phyloP scores from a whole-genome alignment of 2,888 invertebrate species.

The Venustoraphidia nigricollis region DNA sequence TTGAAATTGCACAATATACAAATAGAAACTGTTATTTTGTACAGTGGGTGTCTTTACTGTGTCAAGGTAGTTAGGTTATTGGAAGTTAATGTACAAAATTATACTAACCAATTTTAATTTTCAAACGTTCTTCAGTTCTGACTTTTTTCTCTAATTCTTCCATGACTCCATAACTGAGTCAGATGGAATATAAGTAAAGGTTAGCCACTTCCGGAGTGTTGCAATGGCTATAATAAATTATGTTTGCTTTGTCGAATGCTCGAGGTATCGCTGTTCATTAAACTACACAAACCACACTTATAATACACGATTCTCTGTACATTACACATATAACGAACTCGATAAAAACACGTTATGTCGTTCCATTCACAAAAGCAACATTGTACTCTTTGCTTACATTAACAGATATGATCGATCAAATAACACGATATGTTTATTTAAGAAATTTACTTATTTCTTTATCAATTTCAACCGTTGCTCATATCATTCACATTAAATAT shows the following conservation, averaged over 20 bases:
- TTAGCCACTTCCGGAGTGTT: slow-evolving; percentile 15
- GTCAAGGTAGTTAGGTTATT: slow-evolving; percentile 1
- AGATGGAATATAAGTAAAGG: slow-evolving; percentile 7
- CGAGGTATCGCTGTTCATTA: background rate
- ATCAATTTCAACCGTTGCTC: too few species aligned
- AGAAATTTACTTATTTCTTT: too few species aligned
- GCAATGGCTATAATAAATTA: slow-evolving; percentile 4
- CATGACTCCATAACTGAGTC: slow-evolving; percentile 66
- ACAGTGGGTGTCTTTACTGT: too few species aligned
- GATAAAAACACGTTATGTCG: too few species aligned
- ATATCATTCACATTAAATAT: too few species aligned
- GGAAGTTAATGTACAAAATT: background rate
- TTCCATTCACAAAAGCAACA: too few species aligned
- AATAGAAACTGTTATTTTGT: too few species aligned
- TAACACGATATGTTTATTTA: too few species aligned
- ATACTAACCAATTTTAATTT: slow-evolving; percentile 83
- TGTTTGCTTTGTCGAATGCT: background rate
- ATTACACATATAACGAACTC: background rate
- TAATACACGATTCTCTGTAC: background rate
- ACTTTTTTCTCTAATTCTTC: slow-evolving; percentile 82
- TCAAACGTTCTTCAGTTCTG: slow-evolving; percentile 83
- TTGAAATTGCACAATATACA: too few species aligned
- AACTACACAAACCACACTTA: background rate
- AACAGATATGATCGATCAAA: too few species aligned
- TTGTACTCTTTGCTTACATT: too few species aligned